These are phyloP conservation scores for Hystrix cristata DNA, from an alignment of 2,113 vertebrate genomes.

Conservation along the genomic window DNA sequence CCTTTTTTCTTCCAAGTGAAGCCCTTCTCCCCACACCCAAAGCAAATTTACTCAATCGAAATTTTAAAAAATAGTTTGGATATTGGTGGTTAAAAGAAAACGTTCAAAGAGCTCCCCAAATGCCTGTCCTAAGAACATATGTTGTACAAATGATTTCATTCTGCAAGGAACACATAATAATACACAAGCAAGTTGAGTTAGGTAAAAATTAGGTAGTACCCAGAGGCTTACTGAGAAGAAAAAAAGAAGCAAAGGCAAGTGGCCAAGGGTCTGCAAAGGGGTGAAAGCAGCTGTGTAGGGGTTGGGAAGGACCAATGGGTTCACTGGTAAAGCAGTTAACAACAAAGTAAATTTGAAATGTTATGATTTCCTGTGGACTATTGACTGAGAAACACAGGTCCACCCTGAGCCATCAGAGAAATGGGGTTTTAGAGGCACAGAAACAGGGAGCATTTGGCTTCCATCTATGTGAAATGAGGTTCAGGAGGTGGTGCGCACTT, in stretches of 20 bases:
- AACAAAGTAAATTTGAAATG: background rate
- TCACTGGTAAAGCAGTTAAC: background rate
- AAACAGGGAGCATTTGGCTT: background rate
- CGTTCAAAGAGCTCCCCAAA: background rate
- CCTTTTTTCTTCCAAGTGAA: background rate
- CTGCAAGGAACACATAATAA: background rate
- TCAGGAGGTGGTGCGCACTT: background rate
- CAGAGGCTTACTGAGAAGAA: background rate
- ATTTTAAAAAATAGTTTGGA: slow-evolving; percentile 4
- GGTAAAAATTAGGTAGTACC: no score
- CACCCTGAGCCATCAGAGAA: background rate
- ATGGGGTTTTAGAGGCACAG: background rate
- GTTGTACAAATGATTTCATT: background rate
- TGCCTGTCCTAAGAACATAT: background rate
- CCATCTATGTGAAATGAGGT: background rate
- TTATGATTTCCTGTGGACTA: background rate
- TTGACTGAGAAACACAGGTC: background rate
- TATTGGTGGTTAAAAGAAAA: slow-evolving; percentile 5
- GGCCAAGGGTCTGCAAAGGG: background rate
- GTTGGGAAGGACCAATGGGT: background rate
- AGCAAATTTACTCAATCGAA: background rate
- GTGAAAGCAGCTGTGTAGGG: background rate
- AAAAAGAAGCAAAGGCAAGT: background rate
- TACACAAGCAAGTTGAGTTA: background rate
- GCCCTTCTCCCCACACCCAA: accelerated